These are phyloP conservation scores for Sylvia atricapilla DNA, from an alignment of 2,113 vertebrate genomes.

Conservation along the genomic window DNA sequence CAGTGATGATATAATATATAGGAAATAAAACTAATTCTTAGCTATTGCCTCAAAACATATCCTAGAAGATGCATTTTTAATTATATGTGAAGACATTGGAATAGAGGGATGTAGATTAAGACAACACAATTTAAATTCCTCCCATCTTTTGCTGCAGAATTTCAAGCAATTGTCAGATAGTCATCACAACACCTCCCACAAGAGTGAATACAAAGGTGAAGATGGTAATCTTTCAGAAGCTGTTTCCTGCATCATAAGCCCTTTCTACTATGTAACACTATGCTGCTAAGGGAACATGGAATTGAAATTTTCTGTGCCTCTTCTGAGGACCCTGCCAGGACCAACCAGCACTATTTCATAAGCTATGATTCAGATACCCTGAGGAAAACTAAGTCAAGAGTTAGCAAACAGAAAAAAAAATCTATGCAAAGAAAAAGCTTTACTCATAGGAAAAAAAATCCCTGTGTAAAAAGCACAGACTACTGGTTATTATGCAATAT, in stretches of 20 bases:
- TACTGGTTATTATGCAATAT: neutral
- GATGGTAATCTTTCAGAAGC: neutral
- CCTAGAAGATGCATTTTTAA: neutral
- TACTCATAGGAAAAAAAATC: neutral
- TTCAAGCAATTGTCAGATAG: neutral
- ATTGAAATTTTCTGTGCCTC: neutral
- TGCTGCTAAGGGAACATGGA: neutral
- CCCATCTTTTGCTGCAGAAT: neutral
- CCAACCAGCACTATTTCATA: neutral
- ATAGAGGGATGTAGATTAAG: neutral
- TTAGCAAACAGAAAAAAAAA: neutral
- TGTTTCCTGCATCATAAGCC: neutral
- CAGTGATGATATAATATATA: neutral
- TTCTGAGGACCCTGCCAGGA: neutral
- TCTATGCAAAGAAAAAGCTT: neutral
- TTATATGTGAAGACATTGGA: neutral
- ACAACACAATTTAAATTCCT: neutral
- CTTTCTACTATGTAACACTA: neutral
- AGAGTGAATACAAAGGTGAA: neutral
- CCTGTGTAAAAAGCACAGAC: neutral
- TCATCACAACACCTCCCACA: neutral
- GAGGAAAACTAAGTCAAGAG: neutral
- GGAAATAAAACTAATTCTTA: neutral
- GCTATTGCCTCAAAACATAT: neutral
- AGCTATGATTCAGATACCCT: neutral